Evolutionary conservation across 2,888 invertebrate genomes (phyloP).

Genomic region (Pseudococcus viburni): DNA sequence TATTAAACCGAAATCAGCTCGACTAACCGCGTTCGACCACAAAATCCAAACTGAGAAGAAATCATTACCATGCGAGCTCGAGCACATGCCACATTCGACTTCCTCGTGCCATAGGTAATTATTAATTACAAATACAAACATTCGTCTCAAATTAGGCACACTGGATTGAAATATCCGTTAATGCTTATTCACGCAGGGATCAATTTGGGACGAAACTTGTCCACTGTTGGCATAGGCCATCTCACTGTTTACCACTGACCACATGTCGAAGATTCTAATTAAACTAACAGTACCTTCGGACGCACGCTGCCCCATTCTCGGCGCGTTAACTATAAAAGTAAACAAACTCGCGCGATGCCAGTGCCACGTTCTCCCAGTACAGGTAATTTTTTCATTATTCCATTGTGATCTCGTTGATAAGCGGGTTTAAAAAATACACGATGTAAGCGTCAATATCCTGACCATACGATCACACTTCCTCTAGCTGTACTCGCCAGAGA

Average conservation of each 20-base stretch:
- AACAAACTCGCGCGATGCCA: conserved; percentile 1
- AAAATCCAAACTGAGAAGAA: conserved; percentile 43
- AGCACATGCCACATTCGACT: conserved; percentile 11
- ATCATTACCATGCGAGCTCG: neutral
- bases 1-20: neutral
- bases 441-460: conserved; percentile 39
- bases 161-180: neutral
- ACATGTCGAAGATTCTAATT: conserved; percentile 50
- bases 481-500: neutral
- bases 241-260: neutral
- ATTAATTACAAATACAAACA: conserved; percentile 50
- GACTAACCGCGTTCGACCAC: conserved; percentile 33
- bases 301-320: neutral
- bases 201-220: neutral
- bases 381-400: conserved; percentile 9
- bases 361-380: neutral
- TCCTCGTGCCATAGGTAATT: conserved; percentile 3
- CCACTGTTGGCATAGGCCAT: neutral
- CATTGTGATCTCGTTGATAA: conserved; percentile 52
- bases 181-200: conserved; percentile 25
- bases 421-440: conserved; percentile 1
- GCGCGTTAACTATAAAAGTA: conserved; percentile 16
- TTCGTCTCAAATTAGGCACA: conserved; percentile 4
- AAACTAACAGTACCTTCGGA: conserved; percentile 40
- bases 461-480: conserved; percentile 29